Base-by-base conservation (phyloP, 2,113 vertebrate species). In the Stigmatopora nigra region DNA sequence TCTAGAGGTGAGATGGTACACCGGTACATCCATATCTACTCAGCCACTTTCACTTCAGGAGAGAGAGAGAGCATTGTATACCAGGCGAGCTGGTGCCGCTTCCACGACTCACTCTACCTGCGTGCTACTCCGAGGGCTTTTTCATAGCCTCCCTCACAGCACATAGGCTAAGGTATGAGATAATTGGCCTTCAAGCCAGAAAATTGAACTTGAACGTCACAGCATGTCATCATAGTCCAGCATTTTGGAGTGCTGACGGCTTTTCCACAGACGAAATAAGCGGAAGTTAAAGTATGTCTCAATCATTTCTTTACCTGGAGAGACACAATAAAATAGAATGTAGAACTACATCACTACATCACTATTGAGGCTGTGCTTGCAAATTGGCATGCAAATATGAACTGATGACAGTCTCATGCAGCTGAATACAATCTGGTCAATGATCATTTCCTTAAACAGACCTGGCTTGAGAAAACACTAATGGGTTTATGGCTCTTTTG, bases 251-350 rank as follows among this genome's bases (percentile, higher is more conserved):
- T 98, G 96, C 89, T 95, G 96, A 41, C 94, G 93, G 81, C 93
- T 95, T 81, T 98, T 98, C 96, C 96, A 98, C 68, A 98, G 90
- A 64, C 96, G 94, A 81, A 94, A 98, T 70, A 95, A 90, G 67
- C 96, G 95, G 87, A 98, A 98, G 87, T 98, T 95, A 68, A 98
- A 98, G 88, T 96, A 98, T 78, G 88, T 94, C 88, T 98, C 96
- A 4, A 98, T 98, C 94, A 98, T 95, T 86, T 94, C 92, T 90
- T 98, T 98, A 78, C 96, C 96, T 98, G 77, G 16, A 72, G 3
- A 10, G 25, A 31, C 1, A 19, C 62, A 10, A 19, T 70, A 15
- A 45, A 72, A 31, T 4, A 4, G 14, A 3, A n/a, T 16, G 7
- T 12, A 25, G 17, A 20, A 55, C 52, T 31, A 41, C 38, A n/a